Evolutionary conservation across 2,113 vertebrate genomes (phyloP).

Genomic region (Lonchura striata): DNA sequence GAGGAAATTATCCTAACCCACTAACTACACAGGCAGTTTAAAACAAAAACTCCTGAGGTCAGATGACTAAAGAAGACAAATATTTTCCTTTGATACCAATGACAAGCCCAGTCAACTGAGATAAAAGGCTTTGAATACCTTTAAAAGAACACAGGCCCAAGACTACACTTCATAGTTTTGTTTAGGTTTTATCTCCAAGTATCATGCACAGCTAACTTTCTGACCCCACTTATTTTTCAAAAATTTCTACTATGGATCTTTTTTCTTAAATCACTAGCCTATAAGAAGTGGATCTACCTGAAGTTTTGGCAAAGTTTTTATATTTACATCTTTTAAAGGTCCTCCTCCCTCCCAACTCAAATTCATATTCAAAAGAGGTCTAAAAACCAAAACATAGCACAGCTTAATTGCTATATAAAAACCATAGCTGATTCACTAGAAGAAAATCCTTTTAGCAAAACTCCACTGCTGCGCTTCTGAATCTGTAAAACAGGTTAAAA

Average conservation of each 20-base stretch:
- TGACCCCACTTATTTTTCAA: not conserved
- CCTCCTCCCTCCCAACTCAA: not conserved
- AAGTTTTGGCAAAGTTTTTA: not conserved
- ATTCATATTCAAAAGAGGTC: not conserved
- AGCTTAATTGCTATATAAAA: not conserved
- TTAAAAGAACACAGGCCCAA: not conserved
- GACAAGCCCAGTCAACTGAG: not conserved
- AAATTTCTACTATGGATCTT: not conserved
- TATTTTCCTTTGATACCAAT: constrained; percentile 24
- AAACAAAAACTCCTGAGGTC: constrained; percentile 8
- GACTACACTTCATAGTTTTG: not conserved
- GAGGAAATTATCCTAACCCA: not conserved
- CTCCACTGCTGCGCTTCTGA: not conserved
- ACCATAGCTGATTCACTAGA: not conserved
- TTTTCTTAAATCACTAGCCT: not conserved
- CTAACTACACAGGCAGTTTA: not conserved
- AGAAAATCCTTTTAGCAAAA: not conserved
- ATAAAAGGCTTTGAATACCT: constrained; percentile 18
- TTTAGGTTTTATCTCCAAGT: not conserved
- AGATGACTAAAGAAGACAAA: constrained; percentile 41
- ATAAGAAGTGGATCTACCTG: not conserved
- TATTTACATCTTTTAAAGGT: not conserved
- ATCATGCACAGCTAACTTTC: not conserved
- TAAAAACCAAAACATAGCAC: not conserved
- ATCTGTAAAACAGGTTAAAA: not conserved